Evolutionary conservation across 37 sponge, comb jelly and placozoan genomes (phyloP), one percentile per base, ranked within the genome.

Genomic region (Beroe ovata): DNA sequence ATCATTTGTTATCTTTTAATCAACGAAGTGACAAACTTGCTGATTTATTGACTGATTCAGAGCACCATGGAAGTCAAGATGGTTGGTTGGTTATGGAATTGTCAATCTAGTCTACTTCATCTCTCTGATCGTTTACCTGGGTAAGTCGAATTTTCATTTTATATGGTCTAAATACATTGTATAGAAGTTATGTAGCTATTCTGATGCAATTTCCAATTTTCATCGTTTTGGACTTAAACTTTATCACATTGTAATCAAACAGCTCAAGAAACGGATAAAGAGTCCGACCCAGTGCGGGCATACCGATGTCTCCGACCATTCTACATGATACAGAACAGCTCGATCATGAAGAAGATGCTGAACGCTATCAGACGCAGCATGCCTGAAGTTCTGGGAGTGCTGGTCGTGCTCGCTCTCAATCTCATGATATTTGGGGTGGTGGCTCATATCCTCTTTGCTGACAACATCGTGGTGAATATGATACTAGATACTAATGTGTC

Each of bases 281-380:
- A 47, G 11, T 47, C 54, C 6, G 54, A 47, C 11, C 54, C 54
- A 11, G 11, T 40, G 25, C 21, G 41, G 6, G 84, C 33, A 1
- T 77, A 77, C 84, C 84, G 95, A 28, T 89, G 94, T 38, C 92
- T 94, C 29, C 77, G 99, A 41, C 96, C 99, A 1, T 60, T 98
- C 89, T 94, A 96, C 64, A 92, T 96, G 47, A 60, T 96, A 58
- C 92, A 95, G 22, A 77, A 92, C 8, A 96, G 95, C 19, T 91
- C 88, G 38, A 92, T 96, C 60, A 96, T 98, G 96, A 98, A 98
- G 92, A 98, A 98, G 84, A 93, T 93, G 39, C 66, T 92, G 54
- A 71, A 71, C 60, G 63, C 64, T 6, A 32, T 89, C 18, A 89
- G 42, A 29, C 21, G 42, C 21, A 60, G 40, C 60, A 19, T 89